Evolutionary conservation across 2,113 vertebrate genomes (phyloP).

Genomic region (Myotis brandtii): DNA sequence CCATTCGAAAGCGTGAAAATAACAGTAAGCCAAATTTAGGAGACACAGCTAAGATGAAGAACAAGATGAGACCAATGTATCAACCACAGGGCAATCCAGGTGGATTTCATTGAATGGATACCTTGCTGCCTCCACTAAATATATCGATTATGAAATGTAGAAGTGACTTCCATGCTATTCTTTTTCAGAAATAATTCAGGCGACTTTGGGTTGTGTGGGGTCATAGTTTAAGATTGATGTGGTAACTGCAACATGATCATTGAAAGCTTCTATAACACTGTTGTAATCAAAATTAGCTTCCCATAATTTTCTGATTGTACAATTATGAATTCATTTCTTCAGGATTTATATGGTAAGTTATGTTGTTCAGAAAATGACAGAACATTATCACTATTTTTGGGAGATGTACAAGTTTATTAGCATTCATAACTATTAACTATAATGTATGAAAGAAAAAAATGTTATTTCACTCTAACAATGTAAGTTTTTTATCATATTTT

Average conservation of each 20-base stretch:
- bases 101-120: neutral
- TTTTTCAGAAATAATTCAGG: neutral
- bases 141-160: conserved; percentile 13
- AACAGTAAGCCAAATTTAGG: neutral
- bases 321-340: neutral
- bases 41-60: neutral
- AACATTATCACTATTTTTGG: neutral
- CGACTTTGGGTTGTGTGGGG: neutral
- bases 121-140: neutral
- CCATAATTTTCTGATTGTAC: neutral
- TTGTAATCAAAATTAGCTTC: conserved; percentile 19
- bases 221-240: conserved; percentile 29
- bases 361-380: neutral
- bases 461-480: conserved; percentile 10
- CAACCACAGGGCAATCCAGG: neutral
- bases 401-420: neutral
- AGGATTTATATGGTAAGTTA: neutral
- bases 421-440: neutral
- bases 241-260: neutral
- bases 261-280: neutral
- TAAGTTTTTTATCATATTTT: neutral
- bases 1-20: neutral
- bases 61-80: neutral
- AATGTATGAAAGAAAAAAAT: conserved; percentile 4
- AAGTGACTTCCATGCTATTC: neutral